Evolutionary conservation across 2,888 invertebrate species (phyloP).

Genomic region (Baronia brevicornis): DNA sequence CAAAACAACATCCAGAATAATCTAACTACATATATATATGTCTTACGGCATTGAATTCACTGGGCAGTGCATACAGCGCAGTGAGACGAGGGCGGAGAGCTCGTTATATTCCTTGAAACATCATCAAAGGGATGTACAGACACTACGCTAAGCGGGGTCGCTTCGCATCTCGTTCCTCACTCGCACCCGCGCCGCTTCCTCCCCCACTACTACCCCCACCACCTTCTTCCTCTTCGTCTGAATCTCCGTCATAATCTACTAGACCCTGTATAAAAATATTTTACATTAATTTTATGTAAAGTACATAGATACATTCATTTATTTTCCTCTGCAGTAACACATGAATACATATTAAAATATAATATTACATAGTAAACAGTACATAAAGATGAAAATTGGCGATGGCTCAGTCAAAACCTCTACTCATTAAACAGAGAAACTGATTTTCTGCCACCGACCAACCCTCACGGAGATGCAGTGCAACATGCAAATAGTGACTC

Average conservation of each 20-base stretch:
- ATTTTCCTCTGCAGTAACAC: no score
- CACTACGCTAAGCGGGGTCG: conserved; percentile 86
- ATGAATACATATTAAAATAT: conserved; percentile 2
- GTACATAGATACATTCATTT: background rate
- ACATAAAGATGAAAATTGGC: no score
- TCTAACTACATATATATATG: background rate
- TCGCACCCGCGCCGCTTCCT: conserved; percentile 21
- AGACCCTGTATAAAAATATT: conserved; percentile 79
- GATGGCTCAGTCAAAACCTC: no score
- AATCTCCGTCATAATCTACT: conserved; percentile 98
- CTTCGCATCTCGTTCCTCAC: conserved; percentile 78
- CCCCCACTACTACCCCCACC: conserved; percentile 25
- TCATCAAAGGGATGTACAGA: conserved; percentile 14
- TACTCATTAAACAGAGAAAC: no score
- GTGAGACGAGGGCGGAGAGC: conserved; percentile 36
- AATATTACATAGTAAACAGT: background rate
- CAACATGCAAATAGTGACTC: no score
- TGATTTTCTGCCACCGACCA: no score
- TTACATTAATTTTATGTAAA: background rate
- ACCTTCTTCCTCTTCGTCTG: conserved; percentile 93
- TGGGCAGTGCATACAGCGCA: conserved; percentile 36
- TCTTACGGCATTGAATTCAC: conserved; percentile 26
- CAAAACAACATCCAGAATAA: no score
- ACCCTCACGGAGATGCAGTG: no score
- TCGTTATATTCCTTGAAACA: conserved; percentile 59